Evolutionary conservation across 2,888 invertebrate species (phyloP), one percentile per base, ranked within the genome.

Genomic region (Branchipolynoe longqiensis): DNA sequence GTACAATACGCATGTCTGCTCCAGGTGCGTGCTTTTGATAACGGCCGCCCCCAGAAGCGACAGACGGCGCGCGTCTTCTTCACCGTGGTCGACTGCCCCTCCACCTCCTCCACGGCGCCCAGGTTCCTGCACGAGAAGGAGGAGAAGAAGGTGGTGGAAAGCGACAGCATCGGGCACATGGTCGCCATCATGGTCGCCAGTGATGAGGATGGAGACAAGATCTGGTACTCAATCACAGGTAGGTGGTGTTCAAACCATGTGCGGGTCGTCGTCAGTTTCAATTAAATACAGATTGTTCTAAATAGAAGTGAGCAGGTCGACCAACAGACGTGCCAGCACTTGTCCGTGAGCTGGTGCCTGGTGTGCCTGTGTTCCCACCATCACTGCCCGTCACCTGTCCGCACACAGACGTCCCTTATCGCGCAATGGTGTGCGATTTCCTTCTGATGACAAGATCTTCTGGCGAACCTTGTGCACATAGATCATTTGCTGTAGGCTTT

Each of bases 201-300:
- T 59, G 98, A 98, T 94, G 96, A 96, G 84, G 98, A 98, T 92
- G 96, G 96, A 69, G 97, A 98, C 93, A 95, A 96, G 86, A 95
- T 99, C 89, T 98, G 98, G 97, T 99, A 97, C 94, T 96, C 97
- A 91, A 98, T 99, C 88, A 95, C 96, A 73, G 94, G 94, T 94
- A 89, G 86, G 92, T 48, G n/a, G n/a, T n/a, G n/a, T n/a, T n/a
- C n/a, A n/a, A n/a, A n/a, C n/a, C n/a, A n/a, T n/a, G n/a, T n/a
- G n/a, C n/a, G n/a, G n/a, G n/a, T n/a, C n/a, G n/a, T 48, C 48
- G 18, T 18, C 12, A 48, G 8, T 48, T 48, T 48, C 18, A 18
- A 48, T 8, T 18, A 48, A 48, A 48, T 48, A 14, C 18, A 8
- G 8, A 18, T 8, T 8, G 48, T 48, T 18, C 48, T 14, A 48